Evolutionary conservation across 2,797 vertebrate species (phyloP).

Genomic region (Mormyrops boulengeri): DNA sequence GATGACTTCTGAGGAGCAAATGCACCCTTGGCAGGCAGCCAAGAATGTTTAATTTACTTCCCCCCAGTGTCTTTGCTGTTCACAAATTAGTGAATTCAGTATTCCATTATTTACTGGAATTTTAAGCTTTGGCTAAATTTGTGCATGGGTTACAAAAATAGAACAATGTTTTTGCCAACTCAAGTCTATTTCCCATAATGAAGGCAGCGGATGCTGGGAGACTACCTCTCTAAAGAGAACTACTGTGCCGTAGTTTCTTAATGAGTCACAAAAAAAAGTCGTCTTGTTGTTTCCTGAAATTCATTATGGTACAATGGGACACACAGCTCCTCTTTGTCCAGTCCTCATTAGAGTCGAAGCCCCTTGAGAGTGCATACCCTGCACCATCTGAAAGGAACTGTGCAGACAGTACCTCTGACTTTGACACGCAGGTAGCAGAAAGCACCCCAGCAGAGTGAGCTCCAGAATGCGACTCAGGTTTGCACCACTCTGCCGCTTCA

Average conservation of each 20-base stretch:
- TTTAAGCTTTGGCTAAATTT: neutral
- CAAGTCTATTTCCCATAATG: neutral
- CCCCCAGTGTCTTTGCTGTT: neutral
- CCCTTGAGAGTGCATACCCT: conserved; percentile 17
- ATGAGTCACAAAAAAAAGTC: conserved; percentile 32
- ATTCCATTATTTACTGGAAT: neutral
- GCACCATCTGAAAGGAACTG: neutral
- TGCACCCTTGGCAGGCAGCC: neutral
- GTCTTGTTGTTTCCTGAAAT: conserved; percentile 25
- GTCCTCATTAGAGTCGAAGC: conserved; percentile 21
- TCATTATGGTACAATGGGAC: conserved; percentile 24
- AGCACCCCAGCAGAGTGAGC: neutral
- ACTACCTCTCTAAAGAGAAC: conserved; percentile 4
- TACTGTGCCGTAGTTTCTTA: conserved; percentile 25
- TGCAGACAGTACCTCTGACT: neutral
- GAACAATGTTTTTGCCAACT: neutral
- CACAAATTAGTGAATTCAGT: neutral
- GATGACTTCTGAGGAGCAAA: neutral
- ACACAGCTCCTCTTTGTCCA: conserved; percentile 25
- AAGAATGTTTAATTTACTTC: neutral
- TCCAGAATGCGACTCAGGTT: neutral
- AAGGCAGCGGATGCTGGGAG: neutral
- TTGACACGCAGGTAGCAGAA: no score
- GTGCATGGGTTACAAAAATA: neutral
- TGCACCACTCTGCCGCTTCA: neutral